Evolutionary conservation across 2,113 vertebrate genomes (phyloP).

Genomic region (Peucedramus taeniatus): DNA sequence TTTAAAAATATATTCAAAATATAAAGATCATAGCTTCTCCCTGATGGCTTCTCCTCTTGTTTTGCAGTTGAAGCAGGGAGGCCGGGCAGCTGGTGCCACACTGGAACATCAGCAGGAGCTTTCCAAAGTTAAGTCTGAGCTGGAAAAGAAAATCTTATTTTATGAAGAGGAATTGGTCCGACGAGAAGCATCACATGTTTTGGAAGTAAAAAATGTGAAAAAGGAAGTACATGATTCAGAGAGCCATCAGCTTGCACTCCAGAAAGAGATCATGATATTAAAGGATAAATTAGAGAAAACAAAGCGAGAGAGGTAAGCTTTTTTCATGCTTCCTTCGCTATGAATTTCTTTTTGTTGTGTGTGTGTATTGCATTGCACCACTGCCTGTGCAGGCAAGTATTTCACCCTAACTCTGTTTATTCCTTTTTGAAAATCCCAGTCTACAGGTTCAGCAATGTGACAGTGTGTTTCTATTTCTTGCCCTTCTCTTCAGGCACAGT

Average conservation of each 20-base stretch:
- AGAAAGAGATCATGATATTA: slow-evolving; percentile 87
- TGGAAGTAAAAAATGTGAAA: slow-evolving; percentile 86
- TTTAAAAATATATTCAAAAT: not conserved
- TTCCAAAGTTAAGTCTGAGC: slow-evolving; percentile 86
- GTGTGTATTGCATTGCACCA: not conserved
- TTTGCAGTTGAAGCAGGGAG: slow-evolving; percentile 84
- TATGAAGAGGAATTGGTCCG: slow-evolving; percentile 92
- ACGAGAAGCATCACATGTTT: slow-evolving; percentile 84
- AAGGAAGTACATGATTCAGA: slow-evolving; percentile 94
- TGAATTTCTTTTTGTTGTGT: not conserved
- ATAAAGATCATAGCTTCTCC: not conserved
- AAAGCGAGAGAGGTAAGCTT: slow-evolving; percentile 82
- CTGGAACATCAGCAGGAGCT: slow-evolving; percentile 89
- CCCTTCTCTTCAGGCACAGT: slow-evolving; percentile 72
- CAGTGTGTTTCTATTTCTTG: not conserved
- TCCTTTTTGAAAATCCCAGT: not conserved
- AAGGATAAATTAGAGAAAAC: slow-evolving; percentile 90
- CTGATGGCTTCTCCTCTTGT: not conserved
- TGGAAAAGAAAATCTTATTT: slow-evolving; percentile 92
- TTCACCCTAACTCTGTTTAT: not conserved
- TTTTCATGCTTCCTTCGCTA: not conserved
- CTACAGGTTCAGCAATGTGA: not conserved
- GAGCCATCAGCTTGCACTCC: slow-evolving; percentile 83
- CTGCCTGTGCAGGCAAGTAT: not conserved
- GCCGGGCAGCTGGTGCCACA: slow-evolving; percentile 66